Conservation (phyloP, 2,797 vertebrate species). For the Staurois parvus region DNA sequence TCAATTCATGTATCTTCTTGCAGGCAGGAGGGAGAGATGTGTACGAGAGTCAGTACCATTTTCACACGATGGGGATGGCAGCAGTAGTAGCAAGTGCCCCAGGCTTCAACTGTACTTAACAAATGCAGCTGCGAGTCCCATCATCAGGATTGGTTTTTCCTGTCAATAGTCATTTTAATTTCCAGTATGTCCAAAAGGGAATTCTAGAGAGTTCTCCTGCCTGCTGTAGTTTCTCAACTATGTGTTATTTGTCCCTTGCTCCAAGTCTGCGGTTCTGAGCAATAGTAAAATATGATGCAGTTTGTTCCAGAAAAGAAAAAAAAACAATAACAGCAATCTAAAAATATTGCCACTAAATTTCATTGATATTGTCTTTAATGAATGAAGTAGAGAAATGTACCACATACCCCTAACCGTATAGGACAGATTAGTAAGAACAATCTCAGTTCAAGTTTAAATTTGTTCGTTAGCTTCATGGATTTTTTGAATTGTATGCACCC, state of each 20-base stretch:
- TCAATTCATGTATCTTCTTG: neutral
- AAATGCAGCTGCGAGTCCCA: neutral
- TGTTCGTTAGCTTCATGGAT: too few species aligned
- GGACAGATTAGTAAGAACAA: neutral
- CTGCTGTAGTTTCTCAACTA: neutral
- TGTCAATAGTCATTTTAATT: neutral
- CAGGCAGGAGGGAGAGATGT: constrained; percentile 8
- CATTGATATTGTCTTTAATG: neutral
- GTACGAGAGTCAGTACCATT: neutral
- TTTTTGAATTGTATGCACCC: too few species aligned
- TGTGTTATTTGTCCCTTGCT: too few species aligned
- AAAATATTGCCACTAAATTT: constrained; percentile 3
- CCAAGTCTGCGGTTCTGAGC: neutral
- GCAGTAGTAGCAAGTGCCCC: neutral
- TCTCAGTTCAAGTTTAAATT: too few species aligned
- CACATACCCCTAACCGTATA: neutral
- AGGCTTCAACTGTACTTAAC: neutral
- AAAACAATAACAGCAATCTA: neutral
- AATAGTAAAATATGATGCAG: too few species aligned
- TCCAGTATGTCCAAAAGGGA: neutral
- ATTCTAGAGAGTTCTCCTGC: neutral
- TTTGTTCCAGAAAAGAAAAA: too few species aligned
- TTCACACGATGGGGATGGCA: neutral
- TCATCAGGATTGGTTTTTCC: neutral
- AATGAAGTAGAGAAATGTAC: neutral